These are phyloP conservation scores for Drosophila kohkoa DNA, from an alignment of 1,140 invertebrate genomes.

Conservation along the genomic window DNA sequence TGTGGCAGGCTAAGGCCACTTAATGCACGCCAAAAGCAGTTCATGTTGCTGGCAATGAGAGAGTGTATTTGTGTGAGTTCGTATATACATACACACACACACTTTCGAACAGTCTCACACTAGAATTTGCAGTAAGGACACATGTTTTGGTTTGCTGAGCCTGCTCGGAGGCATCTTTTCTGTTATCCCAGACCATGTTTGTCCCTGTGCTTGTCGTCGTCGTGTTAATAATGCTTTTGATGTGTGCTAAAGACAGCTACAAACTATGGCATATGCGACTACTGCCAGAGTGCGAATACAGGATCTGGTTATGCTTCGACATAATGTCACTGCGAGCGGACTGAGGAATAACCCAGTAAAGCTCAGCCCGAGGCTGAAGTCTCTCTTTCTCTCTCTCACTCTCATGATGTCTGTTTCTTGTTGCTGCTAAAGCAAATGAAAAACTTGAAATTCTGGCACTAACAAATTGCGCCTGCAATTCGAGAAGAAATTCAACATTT, in stretches of 20 bases:
- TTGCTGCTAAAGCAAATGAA: constrained; percentile 40
- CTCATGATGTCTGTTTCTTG: background rate
- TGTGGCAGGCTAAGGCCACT: constrained; percentile 75
- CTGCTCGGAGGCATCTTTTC: constrained; percentile 75
- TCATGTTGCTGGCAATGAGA: constrained; percentile 42
- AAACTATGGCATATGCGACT: constrained; percentile 56
- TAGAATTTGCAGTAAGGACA: constrained; percentile 56
- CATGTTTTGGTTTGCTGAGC: constrained; percentile 75
- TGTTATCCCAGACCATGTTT: constrained; percentile 54
- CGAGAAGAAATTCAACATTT: constrained; percentile 38
- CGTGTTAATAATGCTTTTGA: constrained; percentile 81
- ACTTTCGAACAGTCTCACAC: constrained; percentile 13
- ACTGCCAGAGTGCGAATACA: background rate
- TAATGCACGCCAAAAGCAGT: constrained; percentile 81
- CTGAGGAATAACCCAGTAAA: constrained; percentile 11
- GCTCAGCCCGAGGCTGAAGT: constrained; percentile 17
- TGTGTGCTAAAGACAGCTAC: constrained; percentile 79
- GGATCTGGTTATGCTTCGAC: constrained; percentile 16
- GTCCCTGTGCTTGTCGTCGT: constrained; percentile 61
- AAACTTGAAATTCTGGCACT: constrained; percentile 34
- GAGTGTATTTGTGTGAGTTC: constrained; percentile 33
- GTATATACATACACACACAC: constrained; percentile 64
- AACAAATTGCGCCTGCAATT: constrained; percentile 41
- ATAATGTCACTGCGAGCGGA: background rate
- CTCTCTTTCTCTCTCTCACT: background rate